Conservation (phyloP, 2,113 vertebrate species). For the Diphyllodes magnificus region DNA sequence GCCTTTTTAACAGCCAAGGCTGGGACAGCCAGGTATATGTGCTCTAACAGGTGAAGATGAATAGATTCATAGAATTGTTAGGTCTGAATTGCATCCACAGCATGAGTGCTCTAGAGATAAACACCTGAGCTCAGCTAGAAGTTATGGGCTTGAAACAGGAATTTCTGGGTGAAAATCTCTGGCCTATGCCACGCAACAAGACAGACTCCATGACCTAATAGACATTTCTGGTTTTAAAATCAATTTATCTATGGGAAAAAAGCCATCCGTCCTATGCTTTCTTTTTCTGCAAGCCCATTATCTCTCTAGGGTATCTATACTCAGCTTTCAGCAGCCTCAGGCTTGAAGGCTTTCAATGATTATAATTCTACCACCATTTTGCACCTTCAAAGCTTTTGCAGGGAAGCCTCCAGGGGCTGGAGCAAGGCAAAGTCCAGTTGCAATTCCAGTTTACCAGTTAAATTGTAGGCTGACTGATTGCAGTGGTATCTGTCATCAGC, state of each 20-base stretch:
- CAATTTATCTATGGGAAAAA: not conserved
- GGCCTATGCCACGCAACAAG: not conserved
- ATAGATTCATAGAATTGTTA: constrained; percentile 16
- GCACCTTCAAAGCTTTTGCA: not conserved
- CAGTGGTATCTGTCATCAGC: not conserved
- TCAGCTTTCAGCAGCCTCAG: not conserved
- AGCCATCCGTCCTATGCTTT: not conserved
- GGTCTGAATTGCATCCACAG: constrained; percentile 17
- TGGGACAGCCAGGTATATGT: not conserved
- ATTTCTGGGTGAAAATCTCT: not conserved
- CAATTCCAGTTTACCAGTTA: not conserved
- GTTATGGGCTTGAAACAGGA: not conserved
- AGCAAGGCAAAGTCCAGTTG: not conserved
- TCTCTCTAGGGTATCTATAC: not conserved
- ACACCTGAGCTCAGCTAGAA: not conserved
- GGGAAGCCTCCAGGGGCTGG: not conserved
- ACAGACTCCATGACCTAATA: not conserved
- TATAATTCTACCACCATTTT: not conserved
- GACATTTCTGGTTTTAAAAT: not conserved
- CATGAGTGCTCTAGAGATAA: not conserved
- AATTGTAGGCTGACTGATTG: not conserved
- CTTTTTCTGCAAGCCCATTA: constrained; percentile 6
- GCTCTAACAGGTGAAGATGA: constrained; percentile 3
- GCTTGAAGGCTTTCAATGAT: not conserved
- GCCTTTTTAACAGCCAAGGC: not conserved